Base-by-base conservation (phyloP, 2,113 vertebrate genomes). In the Ranitomeya imitator region DNA sequence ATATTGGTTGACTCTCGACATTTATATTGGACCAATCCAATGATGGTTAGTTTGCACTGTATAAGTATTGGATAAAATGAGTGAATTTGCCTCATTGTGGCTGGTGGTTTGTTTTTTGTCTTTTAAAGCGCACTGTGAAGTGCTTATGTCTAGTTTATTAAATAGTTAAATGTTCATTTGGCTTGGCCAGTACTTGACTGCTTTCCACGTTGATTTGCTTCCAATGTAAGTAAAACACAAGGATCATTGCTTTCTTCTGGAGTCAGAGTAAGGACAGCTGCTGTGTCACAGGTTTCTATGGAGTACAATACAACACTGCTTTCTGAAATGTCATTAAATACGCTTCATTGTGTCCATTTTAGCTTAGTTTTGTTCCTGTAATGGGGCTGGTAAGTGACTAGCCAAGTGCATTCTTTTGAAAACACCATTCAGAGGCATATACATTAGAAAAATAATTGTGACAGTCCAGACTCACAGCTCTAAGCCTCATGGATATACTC, bases 161-260 rank as follows among this genome's bases (percentile, higher is more conserved):
- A 76, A 76, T 8, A 76, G 51, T 79, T 79, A 57, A 55, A 11
- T 55, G 16, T 55, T 55, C 52, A 23, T 23, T 23, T 79, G 51
- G 74, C 74, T 52, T 54, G 77, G 13, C 77, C 52, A 8, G 52
- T 51, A 79, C n/a, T 23, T 13, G 11, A 57, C 9, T n/a, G 57
- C 5, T n/a, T 57, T 57, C n/a, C 77, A 79, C 18, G 73, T 76
- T 76, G 45, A 21, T 21, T 21, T 76, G 1, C 37, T 45, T 76
- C 73, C 73, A 79, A 57, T 57, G 52, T 51, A 79, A 79, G 77
- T 57, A 79, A 79, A 79, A 26, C 16, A n/a, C 51, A 23, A 55
- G 51, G 52, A 79, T 79, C 52, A 79, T n/a, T 23, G 19, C 51
- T n/a, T 52, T 79, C 13, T 57, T 52, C 18, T 78, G 74, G 37